Base-by-base conservation (phyloP, 1,140 invertebrate species). In the Drosophila paulistorum region DNA sequence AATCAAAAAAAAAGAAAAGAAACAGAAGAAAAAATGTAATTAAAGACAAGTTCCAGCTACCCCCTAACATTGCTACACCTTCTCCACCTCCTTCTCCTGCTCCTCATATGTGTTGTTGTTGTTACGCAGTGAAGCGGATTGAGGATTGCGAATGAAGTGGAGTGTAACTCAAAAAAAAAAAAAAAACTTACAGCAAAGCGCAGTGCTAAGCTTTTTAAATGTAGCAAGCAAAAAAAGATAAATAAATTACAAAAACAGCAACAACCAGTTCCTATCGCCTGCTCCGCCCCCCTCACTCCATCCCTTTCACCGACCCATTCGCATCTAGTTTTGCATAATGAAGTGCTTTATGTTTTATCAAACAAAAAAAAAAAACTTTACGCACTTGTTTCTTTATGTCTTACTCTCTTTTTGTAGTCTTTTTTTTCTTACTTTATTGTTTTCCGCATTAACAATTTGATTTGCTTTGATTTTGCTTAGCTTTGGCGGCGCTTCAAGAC, bases 111-210 rank as follows among this genome's bases (percentile, higher is more conserved):
- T 68, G 48, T 48, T 74, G 13, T 48, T 74, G 13, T 60, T 74
- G 82, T 86, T 82, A 86, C 82, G 82, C 82, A 82, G 82, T 79
- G 83, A 72, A 86, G 82, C 82, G 83, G 64, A 74, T 64, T 77
- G 82, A 61, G 26, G 39, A 61, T 62, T 42, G 17, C 62, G 42
- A 81, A 73, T 79, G 68, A 86, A 86, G 75, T 86, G 79, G 79
- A 87, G 83, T 86, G 79, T 86, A 79, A 71, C 72, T 76, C 10
- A 13, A 39, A 39, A 37, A 78, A 62, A 77, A 77, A 65, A 42
- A 37, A 78, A 61, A 77, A 77, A 65, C 35, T 61, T 35, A 76
- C 55, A 13, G 41, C 42, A 72, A 63, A 86, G 82, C 79, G 71
- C 81, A 83, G 69, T 51, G 54, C 69, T 71, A 78, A 78, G 81